Percentiles rank a stretch among this genome's conserved stretches.
phyloP scores from a whole-genome alignment of 1,140 invertebrate genomes.

The Leptinotarsa defecta region DNA sequence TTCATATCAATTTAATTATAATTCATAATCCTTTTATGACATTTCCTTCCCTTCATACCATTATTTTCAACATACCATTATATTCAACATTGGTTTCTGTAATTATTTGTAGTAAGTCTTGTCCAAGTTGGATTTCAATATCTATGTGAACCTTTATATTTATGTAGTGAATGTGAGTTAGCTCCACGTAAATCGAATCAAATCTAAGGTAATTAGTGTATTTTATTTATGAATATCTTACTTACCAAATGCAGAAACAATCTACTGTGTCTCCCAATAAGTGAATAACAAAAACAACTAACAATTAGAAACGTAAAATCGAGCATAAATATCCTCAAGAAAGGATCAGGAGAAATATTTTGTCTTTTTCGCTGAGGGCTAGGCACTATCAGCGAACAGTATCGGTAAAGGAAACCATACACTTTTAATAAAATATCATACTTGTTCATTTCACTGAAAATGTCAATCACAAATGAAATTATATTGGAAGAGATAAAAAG shows the following conservation, averaged over 20 bases:
- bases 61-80: too few relatives aligned
- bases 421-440: not conserved
- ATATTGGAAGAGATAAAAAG: slow-evolving; percentile 6
- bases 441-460: not conserved
- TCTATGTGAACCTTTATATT: too few relatives aligned
- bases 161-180: not conserved
- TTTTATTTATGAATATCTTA: not conserved
- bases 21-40: too few relatives aligned
- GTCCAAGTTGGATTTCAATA: too few relatives aligned
- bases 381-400: not conserved
- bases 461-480: slow-evolving; percentile 2
- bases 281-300: not conserved
- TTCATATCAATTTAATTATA: too few relatives aligned
- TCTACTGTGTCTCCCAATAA: not conserved
- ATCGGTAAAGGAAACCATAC: not conserved
- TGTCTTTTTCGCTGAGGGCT: not conserved
- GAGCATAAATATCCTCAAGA: not conserved
- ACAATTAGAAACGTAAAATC: not conserved
- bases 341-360: not conserved
- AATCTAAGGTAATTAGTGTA: slow-evolving; percentile 3
- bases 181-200: not conserved
- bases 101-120: too few relatives aligned
- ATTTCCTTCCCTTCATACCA: too few relatives aligned
- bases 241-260: not conserved
- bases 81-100: too few relatives aligned